These are phyloP conservation scores for Elgaria multicarinata DNA, from an alignment of 2,113 vertebrate species.

Conservation along the genomic window DNA sequence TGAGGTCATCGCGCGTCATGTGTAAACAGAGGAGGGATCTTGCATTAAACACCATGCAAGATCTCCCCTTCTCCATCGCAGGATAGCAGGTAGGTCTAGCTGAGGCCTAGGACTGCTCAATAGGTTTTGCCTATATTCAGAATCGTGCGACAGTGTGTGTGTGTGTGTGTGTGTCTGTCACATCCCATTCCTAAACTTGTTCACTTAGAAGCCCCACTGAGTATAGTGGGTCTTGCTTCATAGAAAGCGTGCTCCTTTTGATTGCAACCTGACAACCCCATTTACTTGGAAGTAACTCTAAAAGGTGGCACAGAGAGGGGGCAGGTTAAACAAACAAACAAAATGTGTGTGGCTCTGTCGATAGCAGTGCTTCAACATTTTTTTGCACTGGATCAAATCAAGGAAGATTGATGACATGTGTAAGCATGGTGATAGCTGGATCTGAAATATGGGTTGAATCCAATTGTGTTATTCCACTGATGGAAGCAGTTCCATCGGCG, in stretches of 20 bases:
- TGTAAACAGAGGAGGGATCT: no score
- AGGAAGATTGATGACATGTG: background rate
- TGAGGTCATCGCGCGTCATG: no score
- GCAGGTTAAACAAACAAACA: background rate
- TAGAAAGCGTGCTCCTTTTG: background rate
- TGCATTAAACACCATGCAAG: no score
- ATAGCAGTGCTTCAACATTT: background rate
- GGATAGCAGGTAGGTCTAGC: no score
- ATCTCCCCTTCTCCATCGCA: no score
- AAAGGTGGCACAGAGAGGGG: background rate
- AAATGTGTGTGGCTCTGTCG: background rate
- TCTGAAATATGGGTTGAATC: background rate
- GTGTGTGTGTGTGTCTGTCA: background rate
- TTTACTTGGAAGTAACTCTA: background rate
- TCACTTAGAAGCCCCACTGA: no score
- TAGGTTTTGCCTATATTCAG: background rate
- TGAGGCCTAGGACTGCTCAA: no score
- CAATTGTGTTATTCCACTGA: no score
- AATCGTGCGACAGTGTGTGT: background rate
- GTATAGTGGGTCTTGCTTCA: background rate
- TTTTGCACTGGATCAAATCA: background rate
- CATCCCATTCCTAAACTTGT: background rate
- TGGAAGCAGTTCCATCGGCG: no score
- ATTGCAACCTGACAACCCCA: background rate
- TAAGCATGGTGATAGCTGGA: background rate